Conservation (phyloP, 2,888 invertebrate genomes). For the Xylota segnis region DNA sequence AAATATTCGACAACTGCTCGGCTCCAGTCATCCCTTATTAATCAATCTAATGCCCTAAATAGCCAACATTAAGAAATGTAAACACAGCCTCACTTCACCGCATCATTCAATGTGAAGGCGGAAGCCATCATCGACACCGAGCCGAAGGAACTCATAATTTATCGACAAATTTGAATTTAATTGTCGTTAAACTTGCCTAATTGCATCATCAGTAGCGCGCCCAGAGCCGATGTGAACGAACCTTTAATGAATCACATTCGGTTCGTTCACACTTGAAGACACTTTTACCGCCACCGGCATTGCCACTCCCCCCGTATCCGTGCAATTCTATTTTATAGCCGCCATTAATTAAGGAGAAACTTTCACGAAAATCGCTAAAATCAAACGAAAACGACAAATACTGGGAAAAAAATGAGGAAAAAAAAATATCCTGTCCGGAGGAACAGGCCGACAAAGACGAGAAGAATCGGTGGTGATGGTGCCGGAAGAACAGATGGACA, state of each 20-base stretch:
- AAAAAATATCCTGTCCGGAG: background rate
- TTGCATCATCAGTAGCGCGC: constrained; percentile 65
- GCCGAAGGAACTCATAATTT: constrained; percentile 29
- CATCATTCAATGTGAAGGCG: background rate
- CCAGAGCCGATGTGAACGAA: constrained; percentile 31
- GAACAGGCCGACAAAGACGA: background rate
- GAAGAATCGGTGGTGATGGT: background rate
- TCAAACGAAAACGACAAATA: constrained; percentile 43
- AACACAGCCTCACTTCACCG: background rate
- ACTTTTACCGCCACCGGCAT: constrained; percentile 26
- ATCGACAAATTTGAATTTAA: constrained; percentile 62
- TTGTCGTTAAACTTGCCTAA: constrained; percentile 64
- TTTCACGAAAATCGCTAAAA: constrained; percentile 62
- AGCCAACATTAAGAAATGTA: constrained; percentile 1
- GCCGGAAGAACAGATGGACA: constrained; percentile 69
- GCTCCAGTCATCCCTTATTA: background rate
- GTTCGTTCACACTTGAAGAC: constrained; percentile 60
- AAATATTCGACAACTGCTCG: background rate
- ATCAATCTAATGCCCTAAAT: background rate
- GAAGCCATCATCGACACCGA: background rate
- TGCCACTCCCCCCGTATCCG: background rate
- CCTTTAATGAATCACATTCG: constrained; percentile 73
- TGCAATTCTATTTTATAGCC: constrained; percentile 63
- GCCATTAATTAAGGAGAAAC: constrained; percentile 69
- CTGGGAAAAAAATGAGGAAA: background rate